These are phyloP conservation scores for Rotaria magnacalcarata DNA, from an alignment of 2,888 invertebrate species.

Conservation along the genomic window DNA sequence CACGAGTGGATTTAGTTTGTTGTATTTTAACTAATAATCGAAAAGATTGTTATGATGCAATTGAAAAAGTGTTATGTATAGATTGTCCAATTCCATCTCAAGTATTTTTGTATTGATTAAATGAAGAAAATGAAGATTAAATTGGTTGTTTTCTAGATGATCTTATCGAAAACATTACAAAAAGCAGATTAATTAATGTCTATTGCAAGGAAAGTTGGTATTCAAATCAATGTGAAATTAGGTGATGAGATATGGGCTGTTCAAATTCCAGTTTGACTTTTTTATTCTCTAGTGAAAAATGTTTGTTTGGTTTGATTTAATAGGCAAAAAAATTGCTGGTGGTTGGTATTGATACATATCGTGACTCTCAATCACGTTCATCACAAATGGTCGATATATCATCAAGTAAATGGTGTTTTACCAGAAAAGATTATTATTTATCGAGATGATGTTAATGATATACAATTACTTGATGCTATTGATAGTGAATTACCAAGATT, in stretches of 20 bases:
- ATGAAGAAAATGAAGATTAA: too few relatives aligned
- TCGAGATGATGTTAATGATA: too few relatives aligned
- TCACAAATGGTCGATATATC: constrained; percentile 62
- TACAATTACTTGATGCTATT: too few relatives aligned
- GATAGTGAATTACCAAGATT: too few relatives aligned
- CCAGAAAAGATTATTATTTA: constrained; percentile 69
- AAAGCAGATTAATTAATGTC: constrained; percentile 38
- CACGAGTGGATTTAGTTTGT: constrained; percentile 39
- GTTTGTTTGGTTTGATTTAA: too few relatives aligned
- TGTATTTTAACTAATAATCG: too few relatives aligned
- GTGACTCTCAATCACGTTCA: constrained; percentile 16
- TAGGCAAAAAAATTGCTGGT: constrained; percentile 35
- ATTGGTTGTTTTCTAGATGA: neutral
- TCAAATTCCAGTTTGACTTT: constrained; percentile 12
- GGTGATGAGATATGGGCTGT: constrained; percentile 42
- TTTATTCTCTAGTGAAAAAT: neutral
- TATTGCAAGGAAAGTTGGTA: constrained; percentile 41
- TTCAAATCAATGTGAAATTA: constrained; percentile 45
- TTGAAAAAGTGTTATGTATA: constrained; percentile 39
- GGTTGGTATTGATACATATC: constrained; percentile 43
- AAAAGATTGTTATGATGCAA: constrained; percentile 42
- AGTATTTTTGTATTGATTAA: too few relatives aligned
- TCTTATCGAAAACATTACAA: constrained; percentile 37
- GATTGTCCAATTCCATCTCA: constrained; percentile 34
- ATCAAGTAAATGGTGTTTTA: constrained; percentile 37